Evolutionary conservation across 2,113 vertebrate genomes (phyloP).

Genomic region (Sphaerodactylus townsendi): DNA sequence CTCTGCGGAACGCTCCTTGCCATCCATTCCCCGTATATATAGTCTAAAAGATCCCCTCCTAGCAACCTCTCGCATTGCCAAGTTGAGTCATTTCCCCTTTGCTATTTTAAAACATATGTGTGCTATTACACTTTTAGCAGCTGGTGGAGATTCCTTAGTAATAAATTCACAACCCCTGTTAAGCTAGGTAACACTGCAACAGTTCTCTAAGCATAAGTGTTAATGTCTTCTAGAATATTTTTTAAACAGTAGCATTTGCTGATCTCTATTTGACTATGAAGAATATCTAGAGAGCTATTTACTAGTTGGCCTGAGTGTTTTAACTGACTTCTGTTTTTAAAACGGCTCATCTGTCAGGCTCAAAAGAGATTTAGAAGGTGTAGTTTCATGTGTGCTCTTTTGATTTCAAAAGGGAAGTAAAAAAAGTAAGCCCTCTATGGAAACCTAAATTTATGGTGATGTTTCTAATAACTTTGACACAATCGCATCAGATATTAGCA

Average conservation of each 20-base stretch:
- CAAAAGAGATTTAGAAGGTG: neutral
- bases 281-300: neutral
- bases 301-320: neutral
- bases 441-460: neutral
- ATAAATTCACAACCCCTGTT: too few relatives aligned
- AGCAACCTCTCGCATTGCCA: too few relatives aligned
- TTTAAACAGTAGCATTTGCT: neutral
- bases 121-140: too few relatives aligned
- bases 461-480: neutral
- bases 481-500: neutral
- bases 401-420: neutral
- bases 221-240: neutral
- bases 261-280: neutral
- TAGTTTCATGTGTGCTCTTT: neutral
- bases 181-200: too few relatives aligned
- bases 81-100: too few relatives aligned
- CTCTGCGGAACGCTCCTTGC: too few relatives aligned
- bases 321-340: neutral
- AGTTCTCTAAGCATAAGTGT: neutral
- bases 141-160: too few relatives aligned
- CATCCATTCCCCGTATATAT: too few relatives aligned
- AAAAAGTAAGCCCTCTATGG: neutral
- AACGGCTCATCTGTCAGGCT: neutral
- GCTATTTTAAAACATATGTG: too few relatives aligned
- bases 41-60: too few relatives aligned